phyloP scores from a whole-genome alignment of 2,888 invertebrate species.

The Eupsilia transversa region DNA sequence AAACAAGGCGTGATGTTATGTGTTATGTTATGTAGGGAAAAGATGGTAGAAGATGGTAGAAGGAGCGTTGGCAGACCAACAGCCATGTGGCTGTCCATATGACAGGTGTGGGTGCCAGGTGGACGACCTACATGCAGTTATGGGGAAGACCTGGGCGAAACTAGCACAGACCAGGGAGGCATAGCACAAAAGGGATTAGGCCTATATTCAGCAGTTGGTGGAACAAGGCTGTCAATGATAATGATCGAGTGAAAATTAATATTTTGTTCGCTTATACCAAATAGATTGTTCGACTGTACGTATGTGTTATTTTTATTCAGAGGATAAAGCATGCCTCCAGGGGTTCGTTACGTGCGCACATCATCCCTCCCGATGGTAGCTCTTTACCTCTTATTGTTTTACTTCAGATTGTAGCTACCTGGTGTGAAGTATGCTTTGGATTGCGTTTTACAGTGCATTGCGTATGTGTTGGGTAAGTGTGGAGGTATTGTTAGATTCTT shows the following conservation, averaged over 20 bases:
- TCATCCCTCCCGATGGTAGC: constrained; percentile 73
- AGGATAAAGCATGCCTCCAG: constrained; percentile 78
- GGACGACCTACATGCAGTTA: neutral
- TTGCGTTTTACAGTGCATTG: constrained; percentile 44
- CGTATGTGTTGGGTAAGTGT: constrained; percentile 31
- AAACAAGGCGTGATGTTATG: too few relatives aligned
- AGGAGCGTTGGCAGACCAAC: too few relatives aligned
- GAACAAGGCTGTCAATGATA: too few relatives aligned
- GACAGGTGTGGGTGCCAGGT: too few relatives aligned
- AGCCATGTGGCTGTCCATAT: too few relatives aligned
- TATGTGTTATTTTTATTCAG: constrained; percentile 79
- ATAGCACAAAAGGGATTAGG: too few relatives aligned
- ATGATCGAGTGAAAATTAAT: neutral
- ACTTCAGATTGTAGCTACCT: constrained; percentile 57
- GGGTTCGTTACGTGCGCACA: constrained; percentile 82
- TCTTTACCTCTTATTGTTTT: constrained; percentile 64
- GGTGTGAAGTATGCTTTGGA: constrained; percentile 48
- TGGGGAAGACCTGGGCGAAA: too few relatives aligned
- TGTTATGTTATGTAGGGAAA: too few relatives aligned
- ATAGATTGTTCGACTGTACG: constrained; percentile 28
- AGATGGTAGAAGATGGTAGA: too few relatives aligned
- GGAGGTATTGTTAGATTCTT: constrained; percentile 41
- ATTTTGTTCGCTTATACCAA: neutral
- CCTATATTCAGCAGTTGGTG: too few relatives aligned
- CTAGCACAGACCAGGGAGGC: neutral